A percentile compares a stretch with the other conserved stretches of the same genome.
Evolutionary conservation across 2,113 vertebrate species (phyloP).

Genomic region (Oncorhynchus gorbuscha): DNA sequence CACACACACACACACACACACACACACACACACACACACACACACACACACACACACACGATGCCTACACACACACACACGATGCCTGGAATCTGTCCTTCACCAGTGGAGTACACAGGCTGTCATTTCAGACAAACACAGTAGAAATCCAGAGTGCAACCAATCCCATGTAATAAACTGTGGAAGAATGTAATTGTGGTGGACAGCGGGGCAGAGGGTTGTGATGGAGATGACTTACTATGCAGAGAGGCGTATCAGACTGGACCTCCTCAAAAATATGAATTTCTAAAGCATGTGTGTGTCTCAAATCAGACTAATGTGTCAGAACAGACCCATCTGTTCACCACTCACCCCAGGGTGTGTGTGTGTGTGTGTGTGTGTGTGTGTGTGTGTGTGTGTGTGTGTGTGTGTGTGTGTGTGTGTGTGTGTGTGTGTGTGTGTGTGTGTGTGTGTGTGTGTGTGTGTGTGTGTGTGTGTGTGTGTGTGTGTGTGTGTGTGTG

Average conservation of each 20-base stretch:
- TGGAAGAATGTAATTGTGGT: conserved; percentile 74
- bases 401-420: too few relatives aligned
- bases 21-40: too few relatives aligned
- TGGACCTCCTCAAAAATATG: conserved; percentile 58
- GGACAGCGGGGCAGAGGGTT: conserved; percentile 65
- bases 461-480: too few relatives aligned
- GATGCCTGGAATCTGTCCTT: conserved; percentile 51
- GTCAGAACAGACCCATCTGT: conserved; percentile 77
- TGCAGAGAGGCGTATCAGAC: conserved; percentile 63
- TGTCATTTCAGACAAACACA: conserved; percentile 65
- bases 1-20: too few relatives aligned
- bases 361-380: conserved; percentile 35
- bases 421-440: too few relatives aligned
- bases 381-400: too few relatives aligned
- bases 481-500: too few relatives aligned
- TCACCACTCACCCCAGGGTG: conserved; percentile 66
- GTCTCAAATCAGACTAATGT: conserved; percentile 78
- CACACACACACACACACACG: too few relatives aligned
- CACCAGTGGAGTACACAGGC: conserved; percentile 37
- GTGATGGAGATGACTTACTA: conserved; percentile 68
- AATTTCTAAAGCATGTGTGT: conserved; percentile 72
- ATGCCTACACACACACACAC: too few relatives aligned
- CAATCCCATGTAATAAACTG: conserved; percentile 76
- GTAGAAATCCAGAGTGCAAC: conserved; percentile 64
- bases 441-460: conserved; percentile 48